Base-by-base conservation (phyloP, 1,140 invertebrate genomes). In the Monomorium pharaonis region DNA sequence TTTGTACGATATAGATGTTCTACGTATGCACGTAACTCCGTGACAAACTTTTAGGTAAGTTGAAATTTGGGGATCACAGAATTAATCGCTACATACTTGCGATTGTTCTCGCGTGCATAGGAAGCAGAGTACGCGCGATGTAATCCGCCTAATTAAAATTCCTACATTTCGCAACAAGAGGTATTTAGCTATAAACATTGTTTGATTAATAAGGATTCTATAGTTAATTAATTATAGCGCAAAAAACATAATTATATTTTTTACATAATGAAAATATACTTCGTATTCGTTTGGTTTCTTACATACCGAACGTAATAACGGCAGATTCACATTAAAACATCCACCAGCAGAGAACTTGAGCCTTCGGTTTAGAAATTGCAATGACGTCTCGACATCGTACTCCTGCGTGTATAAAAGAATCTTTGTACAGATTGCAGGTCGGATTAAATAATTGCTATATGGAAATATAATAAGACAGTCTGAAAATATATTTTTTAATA, bases 291-390 rank as follows among this genome's bases (percentile, higher is more conserved):
- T 24, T 76, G 10, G 3, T 6, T 83, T 42, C 3, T 47, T 83
- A 70, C 77, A 93, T 89, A 95, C 94, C 89, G 95, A 93, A 27
- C 91, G 74, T n/a, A 95, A 76, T 21, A 95, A 86, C 1, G 88
- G 89, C 51, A 95, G 84, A 77, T 94, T 92, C 47, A 95, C 92
- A 75, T 92, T 30, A 85, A 94, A 95, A 80, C 93, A 94, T 18
- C 93, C 94, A 16, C 87, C 94, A 30, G 95, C 94, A 7, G 93
- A 89, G 78, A 95, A 95, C 56, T 88, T 81, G 18, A 95, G 89
- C 27, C 80, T 92, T 51, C 93, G 92, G 89, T 94, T 93, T 72
- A 93, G 42, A 76, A 93, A 84, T 70, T 94, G 91, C 67, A 95
- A 54, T n/a, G 91, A 93, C 30, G 91, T 91, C 10, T 92, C 90